Evolutionary conservation across 2,888 invertebrate species (phyloP), one percentile per base, ranked within the genome.

Genomic region (Nomada hirtipes): DNA sequence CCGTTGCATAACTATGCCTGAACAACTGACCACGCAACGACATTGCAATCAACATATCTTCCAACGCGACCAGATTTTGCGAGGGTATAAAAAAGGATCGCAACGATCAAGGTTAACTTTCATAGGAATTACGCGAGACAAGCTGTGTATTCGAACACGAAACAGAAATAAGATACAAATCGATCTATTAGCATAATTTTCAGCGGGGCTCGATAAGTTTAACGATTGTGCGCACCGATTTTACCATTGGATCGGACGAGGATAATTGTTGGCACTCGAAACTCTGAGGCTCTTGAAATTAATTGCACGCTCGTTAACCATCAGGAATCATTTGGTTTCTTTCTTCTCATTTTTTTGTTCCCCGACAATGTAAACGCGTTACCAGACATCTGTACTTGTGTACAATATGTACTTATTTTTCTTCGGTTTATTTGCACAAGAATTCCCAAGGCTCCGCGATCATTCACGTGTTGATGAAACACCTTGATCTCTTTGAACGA

Each of bases 401-500:
- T 7, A 42, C 2, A 20, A 53, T 53, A 20, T 11, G 11, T 52
- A 36, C 2, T 53, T 20, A 3, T 29, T 23, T 74, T 71, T n/a
- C 50, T 3, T 44, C 13, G 18, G 15, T 7, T 42, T 67, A 57
- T 80, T 71, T 57, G 15, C 52, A 57, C 65, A 70, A 61, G 71
- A 71, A 70, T 57, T 60, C 20, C 18, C 73, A 80, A 79, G 71
- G 52, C 52, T 47, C 11, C 11, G 3, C 55, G 36, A 50, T 71
- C 61, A n/a, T 68, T 71, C 59, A 53, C 26, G 23, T 69, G 65
- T 73, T 70, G 26, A 53, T 9, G 44, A 68, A 64, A 60, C 36
- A 59, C 83, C 83, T 83, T 83, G 83, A 83, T 82, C 83, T 44
- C 74, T 83, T 83, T 83, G 74, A 73, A n/a, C 65, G 4, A 7